phyloP scores from a whole-genome alignment of 2,113 vertebrate species.

The Halichoerus grypus region DNA sequence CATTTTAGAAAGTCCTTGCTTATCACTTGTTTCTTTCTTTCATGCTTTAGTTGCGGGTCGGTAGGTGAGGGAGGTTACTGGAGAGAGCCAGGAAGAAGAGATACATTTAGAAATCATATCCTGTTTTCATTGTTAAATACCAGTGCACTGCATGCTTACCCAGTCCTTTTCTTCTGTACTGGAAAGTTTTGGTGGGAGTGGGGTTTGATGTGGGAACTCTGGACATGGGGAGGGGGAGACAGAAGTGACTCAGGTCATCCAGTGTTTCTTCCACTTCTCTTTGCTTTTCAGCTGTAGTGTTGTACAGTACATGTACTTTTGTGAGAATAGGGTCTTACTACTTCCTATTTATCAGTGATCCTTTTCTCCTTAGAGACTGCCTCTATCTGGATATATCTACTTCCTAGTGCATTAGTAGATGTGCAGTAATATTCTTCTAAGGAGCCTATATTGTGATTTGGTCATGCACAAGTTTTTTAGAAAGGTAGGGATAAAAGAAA shows the following conservation, averaged over 20 bases:
- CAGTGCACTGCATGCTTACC: background rate
- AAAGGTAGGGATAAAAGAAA: conserved; percentile 11
- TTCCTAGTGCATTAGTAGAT: background rate
- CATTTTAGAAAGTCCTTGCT: conserved; percentile 11
- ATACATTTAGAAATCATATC: conserved; percentile 23
- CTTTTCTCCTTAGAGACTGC: conserved; percentile 25
- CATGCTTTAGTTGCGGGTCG: background rate
- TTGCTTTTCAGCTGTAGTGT: background rate
- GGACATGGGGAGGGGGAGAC: background rate
- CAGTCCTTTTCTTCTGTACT: background rate
- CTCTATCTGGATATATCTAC: background rate
- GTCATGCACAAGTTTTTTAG: conserved; percentile 21
- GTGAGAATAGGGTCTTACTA: conserved; percentile 12
- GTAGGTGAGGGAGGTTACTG: background rate
- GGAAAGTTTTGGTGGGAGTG: background rate
- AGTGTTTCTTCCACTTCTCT: background rate
- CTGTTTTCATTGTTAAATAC: conserved; percentile 4
- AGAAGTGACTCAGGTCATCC: background rate
- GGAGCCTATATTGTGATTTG: conserved; percentile 20
- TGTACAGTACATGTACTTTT: background rate
- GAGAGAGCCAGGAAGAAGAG: background rate
- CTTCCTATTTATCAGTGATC: background rate
- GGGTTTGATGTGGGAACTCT: background rate
- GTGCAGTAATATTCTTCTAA: background rate
- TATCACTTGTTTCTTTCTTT: conserved; percentile 6